phyloP scores from a whole-genome alignment of 2,888 invertebrate species.

The Thereva unica region DNA sequence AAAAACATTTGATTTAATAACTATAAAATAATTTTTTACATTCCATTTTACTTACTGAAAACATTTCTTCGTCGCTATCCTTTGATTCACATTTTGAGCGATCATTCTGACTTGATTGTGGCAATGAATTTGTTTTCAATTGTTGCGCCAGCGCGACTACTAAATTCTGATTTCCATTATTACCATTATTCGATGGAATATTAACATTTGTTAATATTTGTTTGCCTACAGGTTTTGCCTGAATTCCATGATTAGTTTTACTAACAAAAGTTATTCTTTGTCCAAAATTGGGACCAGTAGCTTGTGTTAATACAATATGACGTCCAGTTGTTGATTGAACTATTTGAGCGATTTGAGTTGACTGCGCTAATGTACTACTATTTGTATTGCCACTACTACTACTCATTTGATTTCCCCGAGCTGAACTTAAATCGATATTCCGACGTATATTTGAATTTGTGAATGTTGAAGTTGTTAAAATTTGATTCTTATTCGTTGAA shows the following conservation, averaged over 20 bases:
- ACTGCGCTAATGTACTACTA: slow-evolving; percentile 7
- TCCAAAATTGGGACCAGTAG: slow-evolving; percentile 59
- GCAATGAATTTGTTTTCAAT: slow-evolving; percentile 50
- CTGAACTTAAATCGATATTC: slow-evolving; percentile 5
- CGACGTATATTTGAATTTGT: slow-evolving; percentile 15
- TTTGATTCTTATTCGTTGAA: slow-evolving; percentile 30
- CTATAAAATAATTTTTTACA: not conserved
- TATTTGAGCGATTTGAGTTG: slow-evolving; percentile 63
- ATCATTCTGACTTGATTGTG: slow-evolving; percentile 2
- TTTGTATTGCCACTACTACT: not conserved
- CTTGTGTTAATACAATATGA: slow-evolving; percentile 67
- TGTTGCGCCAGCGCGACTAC: slow-evolving; percentile 57
- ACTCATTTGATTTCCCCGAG: slow-evolving; percentile 11
- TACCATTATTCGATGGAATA: not conserved
- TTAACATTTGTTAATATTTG: slow-evolving; percentile 39
- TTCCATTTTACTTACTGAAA: slow-evolving; percentile 38
- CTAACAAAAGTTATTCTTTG: slow-evolving; percentile 63
- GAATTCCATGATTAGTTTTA: slow-evolving; percentile 47
- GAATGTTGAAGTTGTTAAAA: slow-evolving; percentile 27
- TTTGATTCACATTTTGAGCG: slow-evolving; percentile 8
- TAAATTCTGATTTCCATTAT: slow-evolving; percentile 45
- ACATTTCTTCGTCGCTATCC: slow-evolving; percentile 49
- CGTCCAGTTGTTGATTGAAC: slow-evolving; percentile 73
- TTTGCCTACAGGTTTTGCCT: slow-evolving; percentile 31
- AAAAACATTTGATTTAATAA: slow-evolving; percentile 1